Percentiles rank a stretch among this genome's conserved stretches.
Conservation (phyloP, 2,797 vertebrate genomes). For the Hafferia zeledoni region DNA sequence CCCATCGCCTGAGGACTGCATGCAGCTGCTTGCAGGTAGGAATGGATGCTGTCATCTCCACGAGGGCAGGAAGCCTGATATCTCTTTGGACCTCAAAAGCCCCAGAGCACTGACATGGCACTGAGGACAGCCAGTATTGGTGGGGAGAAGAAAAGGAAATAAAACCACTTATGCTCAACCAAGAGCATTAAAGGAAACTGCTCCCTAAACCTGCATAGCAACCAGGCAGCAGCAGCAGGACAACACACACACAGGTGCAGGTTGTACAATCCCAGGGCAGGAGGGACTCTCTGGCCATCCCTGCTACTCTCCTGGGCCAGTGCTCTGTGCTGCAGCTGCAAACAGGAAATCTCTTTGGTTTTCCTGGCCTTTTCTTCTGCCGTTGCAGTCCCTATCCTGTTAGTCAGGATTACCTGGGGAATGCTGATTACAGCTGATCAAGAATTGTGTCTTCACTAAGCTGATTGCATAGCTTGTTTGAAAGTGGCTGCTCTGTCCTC, state of each 20-base stretch:
- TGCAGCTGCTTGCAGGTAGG: neutral
- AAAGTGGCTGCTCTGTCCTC: neutral
- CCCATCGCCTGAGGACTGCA: neutral
- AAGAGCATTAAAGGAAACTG: neutral
- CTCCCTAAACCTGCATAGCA: neutral
- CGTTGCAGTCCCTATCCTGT: neutral
- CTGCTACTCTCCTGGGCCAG: rapidly evolving
- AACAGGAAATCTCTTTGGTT: neutral
- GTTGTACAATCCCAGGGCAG: neutral
- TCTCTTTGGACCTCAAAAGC: neutral
- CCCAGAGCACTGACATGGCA: rapidly evolving
- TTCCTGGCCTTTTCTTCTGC: neutral
- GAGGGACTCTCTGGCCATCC: neutral
- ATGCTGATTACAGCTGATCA: neutral
- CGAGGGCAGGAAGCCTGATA: neutral
- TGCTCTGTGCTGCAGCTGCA: neutral
- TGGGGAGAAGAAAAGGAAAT: neutral
- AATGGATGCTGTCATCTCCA: rapidly evolving
- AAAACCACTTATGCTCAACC: neutral
- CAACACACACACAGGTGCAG: neutral
- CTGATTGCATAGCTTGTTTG: neutral
- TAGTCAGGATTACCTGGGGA: neutral
- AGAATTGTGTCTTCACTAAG: neutral
- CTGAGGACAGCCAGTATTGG: neutral
- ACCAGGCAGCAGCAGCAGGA: neutral